These are phyloP conservation scores for Eristalis arbustorum DNA, from an alignment of 2,888 invertebrate genomes.

Conservation along the genomic window DNA sequence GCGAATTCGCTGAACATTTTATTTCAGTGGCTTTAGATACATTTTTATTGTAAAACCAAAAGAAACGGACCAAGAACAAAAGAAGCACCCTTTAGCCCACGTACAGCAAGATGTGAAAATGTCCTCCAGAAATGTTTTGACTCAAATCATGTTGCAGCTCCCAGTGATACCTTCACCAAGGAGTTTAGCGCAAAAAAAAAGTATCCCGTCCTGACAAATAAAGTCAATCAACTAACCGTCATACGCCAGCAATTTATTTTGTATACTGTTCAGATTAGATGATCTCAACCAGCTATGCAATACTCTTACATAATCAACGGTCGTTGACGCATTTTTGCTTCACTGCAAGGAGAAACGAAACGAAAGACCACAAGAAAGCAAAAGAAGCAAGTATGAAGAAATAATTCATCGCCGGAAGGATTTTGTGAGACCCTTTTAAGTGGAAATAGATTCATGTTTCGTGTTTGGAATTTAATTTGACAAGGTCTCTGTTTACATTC, in stretches of 20 bases:
- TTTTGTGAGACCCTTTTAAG: conserved; percentile 47
- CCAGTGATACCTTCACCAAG: too few species aligned
- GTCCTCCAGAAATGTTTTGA: too few species aligned
- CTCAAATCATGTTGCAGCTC: too few species aligned
- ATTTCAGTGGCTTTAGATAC: too few species aligned
- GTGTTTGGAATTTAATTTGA: conserved; percentile 49
- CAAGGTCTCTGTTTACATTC: conserved; percentile 45
- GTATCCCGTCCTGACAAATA: too few species aligned
- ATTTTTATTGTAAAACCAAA: too few species aligned
- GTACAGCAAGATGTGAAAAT: too few species aligned
- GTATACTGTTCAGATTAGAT: background rate
- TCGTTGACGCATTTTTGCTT: background rate
- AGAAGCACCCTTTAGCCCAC: too few species aligned
- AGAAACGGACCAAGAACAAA: too few species aligned
- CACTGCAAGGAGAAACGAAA: background rate
- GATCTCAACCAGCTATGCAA: background rate
- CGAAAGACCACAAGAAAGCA: background rate
- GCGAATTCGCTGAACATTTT: too few species aligned
- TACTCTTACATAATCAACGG: background rate
- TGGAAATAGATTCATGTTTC: conserved; percentile 40
- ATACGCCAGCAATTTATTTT: background rate
- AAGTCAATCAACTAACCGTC: too few species aligned
- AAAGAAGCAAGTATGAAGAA: background rate
- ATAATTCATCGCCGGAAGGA: conserved; percentile 35
- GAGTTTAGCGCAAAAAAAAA: too few species aligned